Conservation (phyloP, 2,888 invertebrate genomes). For the Platycnemis pennipes region DNA sequence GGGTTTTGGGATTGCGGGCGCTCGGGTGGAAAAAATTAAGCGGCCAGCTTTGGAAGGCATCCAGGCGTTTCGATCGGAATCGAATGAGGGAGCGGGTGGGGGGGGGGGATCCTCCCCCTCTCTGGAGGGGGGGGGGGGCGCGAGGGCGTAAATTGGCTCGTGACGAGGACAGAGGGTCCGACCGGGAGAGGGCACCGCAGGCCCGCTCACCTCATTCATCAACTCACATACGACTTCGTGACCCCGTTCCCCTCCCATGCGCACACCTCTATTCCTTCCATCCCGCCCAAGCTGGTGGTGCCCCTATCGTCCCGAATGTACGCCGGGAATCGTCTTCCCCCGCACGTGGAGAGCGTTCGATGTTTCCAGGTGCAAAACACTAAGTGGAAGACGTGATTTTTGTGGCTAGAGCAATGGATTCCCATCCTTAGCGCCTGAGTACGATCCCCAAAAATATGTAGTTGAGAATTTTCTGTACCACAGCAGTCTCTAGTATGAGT, state of each 20-base stretch:
- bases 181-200: not conserved
- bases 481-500: no score
- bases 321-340: no score
- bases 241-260: not conserved
- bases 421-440: no score
- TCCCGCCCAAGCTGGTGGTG: no score
- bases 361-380: not conserved
- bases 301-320: no score
- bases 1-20: not conserved
- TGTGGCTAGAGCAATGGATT: no score
- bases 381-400: no score
- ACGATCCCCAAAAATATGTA: no score
- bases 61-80: constrained; percentile 29
- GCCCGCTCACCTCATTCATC: not conserved
- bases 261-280: not conserved
- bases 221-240: not conserved
- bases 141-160: not conserved
- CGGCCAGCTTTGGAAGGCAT: not conserved
- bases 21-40: not conserved
- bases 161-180: no score
- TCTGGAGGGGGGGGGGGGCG: not conserved
- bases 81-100: not conserved
- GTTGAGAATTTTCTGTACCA: no score
- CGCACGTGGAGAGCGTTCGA: not conserved
- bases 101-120: not conserved